Evolutionary conservation across 2,113 vertebrate species (phyloP).

Genomic region (Trogon surrucura): DNA sequence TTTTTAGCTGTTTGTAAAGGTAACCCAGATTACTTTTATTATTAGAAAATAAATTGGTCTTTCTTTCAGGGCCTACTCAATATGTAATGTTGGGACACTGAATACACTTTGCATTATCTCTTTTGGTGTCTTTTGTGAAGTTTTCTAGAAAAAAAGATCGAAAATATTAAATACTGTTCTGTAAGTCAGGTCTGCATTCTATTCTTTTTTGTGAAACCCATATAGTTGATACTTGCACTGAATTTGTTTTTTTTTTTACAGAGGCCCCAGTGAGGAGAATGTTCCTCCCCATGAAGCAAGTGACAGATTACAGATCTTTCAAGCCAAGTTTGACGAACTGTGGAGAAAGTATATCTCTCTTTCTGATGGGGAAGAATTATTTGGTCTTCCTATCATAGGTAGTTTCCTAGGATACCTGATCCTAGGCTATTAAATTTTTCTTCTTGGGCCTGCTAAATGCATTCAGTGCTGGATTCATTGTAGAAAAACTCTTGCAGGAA

Average conservation of each 20-base stretch:
- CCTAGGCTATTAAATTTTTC: neutral
- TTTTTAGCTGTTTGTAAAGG: neutral
- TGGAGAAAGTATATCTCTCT: constrained; percentile 82
- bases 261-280: constrained; percentile 77
- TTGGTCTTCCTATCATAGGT: constrained; percentile 84
- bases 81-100: neutral
- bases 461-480: neutral
- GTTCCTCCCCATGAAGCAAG: constrained; percentile 80
- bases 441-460: neutral
- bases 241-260: constrained; percentile 26
- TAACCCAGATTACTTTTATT: neutral
- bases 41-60: neutral
- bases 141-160: neutral
- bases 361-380: constrained; percentile 83
- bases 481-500: neutral
- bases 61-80: neutral
- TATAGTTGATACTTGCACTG: neutral
- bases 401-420: neutral
- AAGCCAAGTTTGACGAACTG: constrained; percentile 82
- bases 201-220: neutral
- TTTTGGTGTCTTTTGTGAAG: neutral
- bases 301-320: constrained; percentile 82
- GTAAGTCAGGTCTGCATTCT: neutral
- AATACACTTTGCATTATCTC: neutral
- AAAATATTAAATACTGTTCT: neutral